These are phyloP conservation scores for Mionectes olivaceus DNA, from an alignment of 2,797 vertebrate genomes.

Conservation along the genomic window DNA sequence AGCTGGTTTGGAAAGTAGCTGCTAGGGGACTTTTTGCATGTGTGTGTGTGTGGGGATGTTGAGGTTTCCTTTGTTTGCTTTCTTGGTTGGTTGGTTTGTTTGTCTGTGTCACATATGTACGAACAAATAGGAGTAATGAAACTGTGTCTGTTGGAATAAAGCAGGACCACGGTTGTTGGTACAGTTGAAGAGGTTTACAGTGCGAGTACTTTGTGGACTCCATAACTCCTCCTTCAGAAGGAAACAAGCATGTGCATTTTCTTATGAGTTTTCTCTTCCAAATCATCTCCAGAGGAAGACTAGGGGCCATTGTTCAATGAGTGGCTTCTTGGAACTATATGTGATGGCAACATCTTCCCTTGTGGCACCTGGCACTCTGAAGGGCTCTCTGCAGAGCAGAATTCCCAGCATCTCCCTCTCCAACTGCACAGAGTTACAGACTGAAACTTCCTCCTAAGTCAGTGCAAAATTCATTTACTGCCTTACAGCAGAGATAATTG, in stretches of 20 bases:
- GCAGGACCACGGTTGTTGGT: not conserved
- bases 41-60: accelerated
- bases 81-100: not conserved
- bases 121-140: not conserved
- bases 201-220: not conserved
- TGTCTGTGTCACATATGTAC: not conserved
- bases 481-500: not conserved
- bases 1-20: not conserved
- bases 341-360: not conserved
- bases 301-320: not conserved
- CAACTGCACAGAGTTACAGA: not conserved
- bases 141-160: not conserved
- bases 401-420: not conserved
- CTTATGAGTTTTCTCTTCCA: not conserved
- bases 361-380: not conserved
- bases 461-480: not conserved
- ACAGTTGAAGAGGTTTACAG: not conserved
- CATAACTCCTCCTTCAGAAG: not conserved
- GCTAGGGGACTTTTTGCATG: not conserved
- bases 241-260: not conserved
- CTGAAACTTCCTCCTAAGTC: not conserved
- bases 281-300: not conserved
- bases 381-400: not conserved
- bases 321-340: accelerated
- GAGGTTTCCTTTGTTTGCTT: not conserved